Conservation (phyloP, 2,888 invertebrate species). For the Limnephilus auricula region DNA sequence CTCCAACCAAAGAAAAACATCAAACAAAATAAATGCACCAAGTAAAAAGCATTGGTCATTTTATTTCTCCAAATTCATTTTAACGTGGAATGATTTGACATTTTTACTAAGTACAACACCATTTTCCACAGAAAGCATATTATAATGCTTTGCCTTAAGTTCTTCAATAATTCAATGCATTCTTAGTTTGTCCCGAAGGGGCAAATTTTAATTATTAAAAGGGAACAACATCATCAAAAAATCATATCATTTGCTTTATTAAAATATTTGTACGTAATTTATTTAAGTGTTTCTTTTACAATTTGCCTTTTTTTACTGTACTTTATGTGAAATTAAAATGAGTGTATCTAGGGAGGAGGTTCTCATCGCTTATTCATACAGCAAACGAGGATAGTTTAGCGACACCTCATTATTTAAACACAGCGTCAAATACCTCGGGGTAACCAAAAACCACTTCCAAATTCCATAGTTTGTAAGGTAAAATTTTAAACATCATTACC, state of each 20-base stretch:
- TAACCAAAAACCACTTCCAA: background rate
- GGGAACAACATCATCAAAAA: background rate
- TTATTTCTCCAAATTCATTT: background rate
- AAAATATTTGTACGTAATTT: background rate
- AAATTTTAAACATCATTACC: background rate
- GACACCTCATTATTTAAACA: conserved; percentile 26
- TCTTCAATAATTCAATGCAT: background rate
- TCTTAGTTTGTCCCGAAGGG: background rate
- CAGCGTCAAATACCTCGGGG: conserved; percentile 3
- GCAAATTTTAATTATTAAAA: background rate
- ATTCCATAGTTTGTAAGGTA: background rate
- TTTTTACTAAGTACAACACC: background rate
- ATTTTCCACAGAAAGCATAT: background rate
- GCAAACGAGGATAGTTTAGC: background rate
- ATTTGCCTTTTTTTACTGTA: background rate
- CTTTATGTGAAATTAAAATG: background rate
- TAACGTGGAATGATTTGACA: background rate
- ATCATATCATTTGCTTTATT: background rate
- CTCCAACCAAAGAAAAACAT: background rate
- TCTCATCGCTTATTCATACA: background rate
- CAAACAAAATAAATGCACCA: background rate
- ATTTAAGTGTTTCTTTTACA: background rate
- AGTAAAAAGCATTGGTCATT: background rate
- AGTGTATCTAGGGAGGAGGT: background rate
- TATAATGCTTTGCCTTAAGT: background rate